Conservation (phyloP, 2,113 vertebrate genomes). For the Girardinichthys multiradiatus region DNA sequence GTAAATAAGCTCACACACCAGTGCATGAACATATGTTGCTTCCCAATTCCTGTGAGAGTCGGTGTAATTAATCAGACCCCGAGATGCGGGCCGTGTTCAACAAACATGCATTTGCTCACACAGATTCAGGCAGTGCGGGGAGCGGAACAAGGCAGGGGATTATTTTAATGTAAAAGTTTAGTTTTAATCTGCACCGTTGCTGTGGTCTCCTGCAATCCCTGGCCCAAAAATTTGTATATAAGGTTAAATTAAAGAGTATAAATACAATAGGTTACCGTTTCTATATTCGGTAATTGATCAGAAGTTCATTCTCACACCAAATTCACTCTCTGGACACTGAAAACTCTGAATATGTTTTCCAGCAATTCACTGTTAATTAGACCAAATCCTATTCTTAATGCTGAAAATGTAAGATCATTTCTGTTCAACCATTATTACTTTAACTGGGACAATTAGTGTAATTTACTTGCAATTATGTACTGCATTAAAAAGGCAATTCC, state of each 20-base stretch:
- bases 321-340: conserved; percentile 87
- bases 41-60: conserved; percentile 68
- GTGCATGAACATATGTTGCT: conserved; percentile 75
- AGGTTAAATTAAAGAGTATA: no score
- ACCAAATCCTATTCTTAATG: conserved; percentile 91
- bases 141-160: conserved; percentile 44
- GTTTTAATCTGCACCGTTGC: conserved; percentile 3
- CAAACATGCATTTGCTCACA: conserved; percentile 50
- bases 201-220: neutral
- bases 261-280: no score
- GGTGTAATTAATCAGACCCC: conserved; percentile 76
- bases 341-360: conserved; percentile 89
- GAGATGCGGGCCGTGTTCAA: conserved; percentile 61
- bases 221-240: neutral
- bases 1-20: conserved; percentile 59
- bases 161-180: conserved; percentile 9
- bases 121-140: conserved; percentile 18
- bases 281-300: no score
- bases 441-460: conserved; percentile 99
- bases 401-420: conserved; percentile 97
- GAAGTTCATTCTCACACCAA: conserved; percentile 45
- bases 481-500: conserved; percentile 90
- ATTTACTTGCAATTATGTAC: conserved; percentile 96
- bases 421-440: conserved; percentile 97
- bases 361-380: conserved; percentile 95